Base-by-base conservation (phyloP, 2,113 vertebrate species). In the Aix galericulata region DNA sequence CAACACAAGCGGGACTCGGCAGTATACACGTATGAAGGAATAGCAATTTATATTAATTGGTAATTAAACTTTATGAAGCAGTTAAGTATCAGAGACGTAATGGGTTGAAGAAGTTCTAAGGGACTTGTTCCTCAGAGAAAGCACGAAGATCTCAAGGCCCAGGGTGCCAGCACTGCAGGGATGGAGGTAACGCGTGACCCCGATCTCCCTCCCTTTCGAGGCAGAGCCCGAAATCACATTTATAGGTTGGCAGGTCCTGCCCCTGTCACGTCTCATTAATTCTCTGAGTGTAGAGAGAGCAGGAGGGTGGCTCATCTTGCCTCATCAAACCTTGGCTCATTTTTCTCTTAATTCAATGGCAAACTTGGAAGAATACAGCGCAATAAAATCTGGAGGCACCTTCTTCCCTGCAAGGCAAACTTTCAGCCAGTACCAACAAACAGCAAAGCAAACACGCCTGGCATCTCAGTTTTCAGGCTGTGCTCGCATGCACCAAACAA, bases 241-340 rank as follows among this genome's bases (percentile, higher is more conserved):
- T 55, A 29, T 0, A 22, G 66, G 36, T 22, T 31, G 34, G n/a
- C 34, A 69, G 63, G 59, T 67, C 46, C 80, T 77, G 75, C 36
- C 36, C 34, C 40, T 7, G 6, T 1, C 26, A 62, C 0, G 0
- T 18, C 20, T 53, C 91, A 91, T 83, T 3, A 50, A 72, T 38
- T 32, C 22, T 71, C 23, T 23, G 21, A 17, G 38, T 1, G 8
- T 1, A 36, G 8, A 23, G 31, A 38, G 31, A 38, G 44, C 11
- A 2, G 53, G 26, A 60, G 53, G 67, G 38, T 14, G 48, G 82
- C 40, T 40, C 40, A 40, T 40, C 40, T 40, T 40, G 40, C 5
- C 40, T 40, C 40, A 40, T 40, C 38, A 40, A 89, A 38, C 0
- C 0, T 0, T 3, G 23, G 6, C 14, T 78, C 22, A 0, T 76